These are phyloP conservation scores for Chloroclysta siterata DNA, from an alignment of 2,888 invertebrate species.

Conservation along the genomic window DNA sequence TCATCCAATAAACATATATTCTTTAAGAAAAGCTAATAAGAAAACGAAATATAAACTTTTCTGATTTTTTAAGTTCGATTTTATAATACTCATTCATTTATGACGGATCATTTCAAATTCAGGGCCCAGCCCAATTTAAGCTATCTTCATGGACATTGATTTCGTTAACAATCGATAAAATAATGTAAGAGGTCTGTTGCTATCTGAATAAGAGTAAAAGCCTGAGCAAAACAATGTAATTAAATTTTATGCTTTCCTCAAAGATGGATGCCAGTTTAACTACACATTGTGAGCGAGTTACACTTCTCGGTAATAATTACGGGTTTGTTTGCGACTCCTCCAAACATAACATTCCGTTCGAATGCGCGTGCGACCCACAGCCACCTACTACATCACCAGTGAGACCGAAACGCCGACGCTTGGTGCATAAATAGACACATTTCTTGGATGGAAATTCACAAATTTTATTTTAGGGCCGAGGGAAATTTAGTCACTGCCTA, in stretches of 20 bases:
- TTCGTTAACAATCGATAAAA: constrained; percentile 7
- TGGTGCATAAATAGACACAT: constrained; percentile 76
- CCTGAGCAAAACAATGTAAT: constrained; percentile 48
- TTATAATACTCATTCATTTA: constrained; percentile 10
- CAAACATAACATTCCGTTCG: constrained; percentile 76
- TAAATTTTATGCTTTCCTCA: constrained; percentile 51
- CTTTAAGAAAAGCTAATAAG: constrained; percentile 15
- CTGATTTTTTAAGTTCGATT: constrained; percentile 12
- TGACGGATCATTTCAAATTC: constrained; percentile 9
- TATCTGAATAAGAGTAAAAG: constrained; percentile 24
- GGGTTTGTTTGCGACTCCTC: constrained; percentile 77
- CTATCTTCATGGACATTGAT: constrained; percentile 18
- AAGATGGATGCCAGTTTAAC: constrained; percentile 57
- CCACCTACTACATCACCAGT: constrained; percentile 61
- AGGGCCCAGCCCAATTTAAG: constrained; percentile 24
- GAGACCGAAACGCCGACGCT: constrained; percentile 69
- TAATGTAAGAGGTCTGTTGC: constrained; percentile 10
- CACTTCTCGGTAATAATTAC: constrained; percentile 67
- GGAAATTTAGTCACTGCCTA: constrained; percentile 60
- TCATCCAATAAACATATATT: constrained; percentile 35
- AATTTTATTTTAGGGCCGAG: constrained; percentile 64
- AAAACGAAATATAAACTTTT: constrained; percentile 23
- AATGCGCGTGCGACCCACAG: constrained; percentile 71
- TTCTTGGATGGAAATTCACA: constrained; percentile 75
- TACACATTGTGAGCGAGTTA: constrained; percentile 62